These are phyloP conservation scores for Limnothrissa miodon DNA, from an alignment of 2,113 vertebrate species.

Conservation along the genomic window DNA sequence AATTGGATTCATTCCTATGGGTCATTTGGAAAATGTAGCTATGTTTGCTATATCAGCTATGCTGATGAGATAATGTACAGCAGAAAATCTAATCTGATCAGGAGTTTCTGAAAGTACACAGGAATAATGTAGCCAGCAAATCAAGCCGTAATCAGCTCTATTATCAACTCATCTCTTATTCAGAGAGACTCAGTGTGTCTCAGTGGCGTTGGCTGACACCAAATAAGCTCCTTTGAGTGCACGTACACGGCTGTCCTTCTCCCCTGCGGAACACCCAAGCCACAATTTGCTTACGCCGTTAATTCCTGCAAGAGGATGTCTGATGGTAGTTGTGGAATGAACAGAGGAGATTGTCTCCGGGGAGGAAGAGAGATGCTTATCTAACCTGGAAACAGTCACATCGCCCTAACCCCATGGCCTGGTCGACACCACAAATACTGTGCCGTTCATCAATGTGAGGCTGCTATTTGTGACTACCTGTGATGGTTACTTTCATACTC, in stretches of 20 bases:
- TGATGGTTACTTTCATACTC: background rate
- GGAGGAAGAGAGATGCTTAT: slow-evolving; percentile 59
- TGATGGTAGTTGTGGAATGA: slow-evolving; percentile 46
- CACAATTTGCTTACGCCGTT: slow-evolving; percentile 52
- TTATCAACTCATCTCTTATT: background rate
- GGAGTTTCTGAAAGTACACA: background rate
- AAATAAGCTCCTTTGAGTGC: background rate
- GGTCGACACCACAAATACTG: background rate
- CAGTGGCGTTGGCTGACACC: background rate
- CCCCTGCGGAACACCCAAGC: slow-evolving; percentile 26
- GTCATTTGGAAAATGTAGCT: background rate
- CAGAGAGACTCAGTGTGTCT: background rate
- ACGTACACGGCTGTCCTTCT: background rate
- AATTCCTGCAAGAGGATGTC: slow-evolving; percentile 40
- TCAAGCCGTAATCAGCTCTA: background rate
- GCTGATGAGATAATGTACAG: background rate
- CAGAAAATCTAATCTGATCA: background rate
- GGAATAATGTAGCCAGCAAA: background rate
- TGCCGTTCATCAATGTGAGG: background rate
- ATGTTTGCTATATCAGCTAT: background rate
- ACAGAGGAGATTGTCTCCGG: slow-evolving; percentile 43
- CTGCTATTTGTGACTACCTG: too few relatives aligned
- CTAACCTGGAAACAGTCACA: slow-evolving; percentile 45
- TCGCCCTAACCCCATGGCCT: slow-evolving; percentile 24
- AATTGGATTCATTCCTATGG: background rate